Conservation (phyloP, 1,140 invertebrate species). For the Cotesia glomerata region DNA sequence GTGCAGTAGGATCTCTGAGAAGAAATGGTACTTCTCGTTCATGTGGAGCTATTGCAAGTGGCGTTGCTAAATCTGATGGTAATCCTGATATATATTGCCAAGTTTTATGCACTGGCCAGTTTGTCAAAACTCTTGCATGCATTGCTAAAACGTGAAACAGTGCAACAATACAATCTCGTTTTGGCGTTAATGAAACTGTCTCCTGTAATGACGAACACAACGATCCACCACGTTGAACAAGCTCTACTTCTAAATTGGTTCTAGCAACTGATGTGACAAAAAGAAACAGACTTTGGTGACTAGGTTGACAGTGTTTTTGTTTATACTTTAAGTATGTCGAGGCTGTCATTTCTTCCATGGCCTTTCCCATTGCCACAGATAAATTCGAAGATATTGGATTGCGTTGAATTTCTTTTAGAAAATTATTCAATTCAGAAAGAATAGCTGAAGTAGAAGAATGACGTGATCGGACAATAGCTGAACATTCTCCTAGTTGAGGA, state of each 20-base stretch:
- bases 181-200: constrained; percentile 72
- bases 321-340: constrained; percentile 74
- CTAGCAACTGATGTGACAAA: constrained; percentile 91
- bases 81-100: constrained; percentile 71
- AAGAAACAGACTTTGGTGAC: constrained; percentile 79
- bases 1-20: constrained; percentile 80
- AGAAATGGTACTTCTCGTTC: constrained; percentile 81
- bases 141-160: constrained; percentile 86
- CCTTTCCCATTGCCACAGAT: constrained; percentile 79
- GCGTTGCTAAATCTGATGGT: constrained; percentile 46
- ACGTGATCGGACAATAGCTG: constrained; percentile 68
- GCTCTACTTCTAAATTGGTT: constrained; percentile 91
- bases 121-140: constrained; percentile 75
- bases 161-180: constrained; percentile 89
- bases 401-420: constrained; percentile 73
- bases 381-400: constrained; percentile 72
- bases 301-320: constrained; percentile 64
- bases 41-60: constrained; percentile 57
- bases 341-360: constrained; percentile 93
- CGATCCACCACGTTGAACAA: constrained; percentile 84
- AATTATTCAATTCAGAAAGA: constrained; percentile 67
- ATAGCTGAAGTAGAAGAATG: constrained; percentile 65
- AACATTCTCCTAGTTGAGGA: constrained; percentile 76
- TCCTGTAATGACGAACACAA: constrained; percentile 66
- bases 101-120: constrained; percentile 71